Evolutionary conservation across 1,140 invertebrate species (phyloP), one percentile per base, ranked within the genome.

Genomic region (Diplogasteroides magnus): DNA sequence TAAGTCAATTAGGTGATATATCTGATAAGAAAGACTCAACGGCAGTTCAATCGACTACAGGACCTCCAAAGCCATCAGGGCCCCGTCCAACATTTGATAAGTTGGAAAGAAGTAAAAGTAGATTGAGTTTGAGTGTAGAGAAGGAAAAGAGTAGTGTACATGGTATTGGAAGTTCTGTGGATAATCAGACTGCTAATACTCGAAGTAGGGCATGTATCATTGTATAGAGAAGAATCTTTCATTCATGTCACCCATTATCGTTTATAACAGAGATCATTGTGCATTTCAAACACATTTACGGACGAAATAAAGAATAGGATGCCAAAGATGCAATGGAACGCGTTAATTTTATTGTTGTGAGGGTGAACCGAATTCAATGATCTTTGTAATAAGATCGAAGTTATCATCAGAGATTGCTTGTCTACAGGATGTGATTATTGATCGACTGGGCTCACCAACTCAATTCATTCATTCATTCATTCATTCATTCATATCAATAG

Each of bases 51-150:
- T 29, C 13, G 23, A 25, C 11, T 23, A 25, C 23, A 29, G 59
- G 11, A 13, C 59, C 59, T 14, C 61, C 60, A 2, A 37, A 56
- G n/a, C 48, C 64, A 28, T 56, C 59, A n/a, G 57, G 64, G 19
- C 69, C 69, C 2, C 32, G 64, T 31, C 64, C 69, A 31, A 71
- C 69, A 25, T 71, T 71, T 37, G 69, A 71, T 28, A 71, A 70
- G 61, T 27, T 71, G 23, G 69, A 71, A 31, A 71, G 64, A 27
- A 71, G 64, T 25, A 71, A 71, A 55, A 67, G 64, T 58, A 26
- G 69, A 48, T 48, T 48, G 19, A 48, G 37, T 48, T 11, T 48
- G 19, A 48, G 6, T 11, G 37, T 48, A 6, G 37, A 48, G 19
- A 48, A 48, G 19, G 37, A 48, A 19, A 48, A 48, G 37, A 11